Conservation (phyloP, 2,113 vertebrate species). For the Cephalopterus ornatus region DNA sequence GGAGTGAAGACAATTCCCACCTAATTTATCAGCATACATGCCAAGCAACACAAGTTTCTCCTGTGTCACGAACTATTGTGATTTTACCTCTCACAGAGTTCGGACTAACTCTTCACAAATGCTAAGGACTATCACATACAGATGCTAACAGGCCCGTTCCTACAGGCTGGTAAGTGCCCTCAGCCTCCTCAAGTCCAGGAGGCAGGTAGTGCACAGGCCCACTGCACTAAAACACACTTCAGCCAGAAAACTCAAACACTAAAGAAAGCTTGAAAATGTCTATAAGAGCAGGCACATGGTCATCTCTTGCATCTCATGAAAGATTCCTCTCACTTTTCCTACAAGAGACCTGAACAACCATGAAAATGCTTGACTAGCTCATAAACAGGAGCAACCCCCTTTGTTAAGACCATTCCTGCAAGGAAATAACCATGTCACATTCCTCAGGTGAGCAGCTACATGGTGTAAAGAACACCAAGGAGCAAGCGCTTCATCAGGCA, state of each 20-base stretch:
- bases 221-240: background rate
- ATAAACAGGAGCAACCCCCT: background rate
- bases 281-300: background rate
- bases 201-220: accelerated
- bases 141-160: background rate
- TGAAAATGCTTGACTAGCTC: background rate
- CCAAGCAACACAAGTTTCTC: background rate
- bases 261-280: accelerated
- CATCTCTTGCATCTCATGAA: background rate
- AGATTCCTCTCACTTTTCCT: background rate
- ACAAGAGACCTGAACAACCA: background rate
- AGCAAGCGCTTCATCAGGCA: background rate
- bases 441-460: background rate
- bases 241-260: background rate
- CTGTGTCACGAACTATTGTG: background rate
- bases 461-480: background rate
- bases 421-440: background rate
- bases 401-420: background rate
- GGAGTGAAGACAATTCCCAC: background rate
- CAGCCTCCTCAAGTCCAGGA: background rate
- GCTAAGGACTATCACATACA: background rate
- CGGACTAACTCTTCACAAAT: background rate
- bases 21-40: accelerated
- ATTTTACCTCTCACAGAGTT: background rate
- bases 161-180: background rate